A percentile compares a stretch with the other conserved stretches of the same genome.
phyloP scores from a whole-genome alignment of 2,888 invertebrate species.

The Villa cingulata region DNA sequence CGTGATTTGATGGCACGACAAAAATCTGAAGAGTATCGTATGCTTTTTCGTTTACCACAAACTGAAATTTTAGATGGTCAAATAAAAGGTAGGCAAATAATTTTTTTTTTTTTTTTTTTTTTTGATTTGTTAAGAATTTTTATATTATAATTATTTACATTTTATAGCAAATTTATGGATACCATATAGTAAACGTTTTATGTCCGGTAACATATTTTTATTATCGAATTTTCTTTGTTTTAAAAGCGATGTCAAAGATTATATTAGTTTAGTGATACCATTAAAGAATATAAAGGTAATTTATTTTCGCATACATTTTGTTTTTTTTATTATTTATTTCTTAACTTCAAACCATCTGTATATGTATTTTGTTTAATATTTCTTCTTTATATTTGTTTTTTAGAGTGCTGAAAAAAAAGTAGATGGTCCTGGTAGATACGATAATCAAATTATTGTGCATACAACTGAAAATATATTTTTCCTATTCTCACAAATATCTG shows the following conservation, averaged over 20 bases:
- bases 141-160: too few species aligned
- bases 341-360: neutral
- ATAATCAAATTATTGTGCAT: conserved; percentile 56
- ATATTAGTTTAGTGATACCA: conserved; percentile 81
- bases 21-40: conserved; percentile 80
- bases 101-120: neutral
- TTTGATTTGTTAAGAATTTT: conserved; percentile 2
- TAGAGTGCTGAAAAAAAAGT: conserved; percentile 35
- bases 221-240: conserved; percentile 94
- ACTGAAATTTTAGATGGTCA: conserved; percentile 89
- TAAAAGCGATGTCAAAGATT: conserved; percentile 69
- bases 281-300: conserved; percentile 58
- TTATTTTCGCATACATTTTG: neutral
- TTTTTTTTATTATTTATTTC: neutral
- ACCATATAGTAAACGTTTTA: conserved; percentile 83
- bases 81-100: conserved; percentile 53
- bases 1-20: conserved; percentile 90
- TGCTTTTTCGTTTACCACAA: conserved; percentile 72
- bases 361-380: neutral
- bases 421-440: conserved; percentile 32
- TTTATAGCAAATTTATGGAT: conserved; percentile 65
- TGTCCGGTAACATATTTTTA: conserved; percentile 76
- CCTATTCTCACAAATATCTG: conserved; percentile 76
- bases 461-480: conserved; percentile 70
- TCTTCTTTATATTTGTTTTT: neutral